A percentile compares a stretch with the other conserved stretches of the same genome.
Conservation (phyloP, 2,113 vertebrate genomes). For the Nipponia nippon region DNA sequence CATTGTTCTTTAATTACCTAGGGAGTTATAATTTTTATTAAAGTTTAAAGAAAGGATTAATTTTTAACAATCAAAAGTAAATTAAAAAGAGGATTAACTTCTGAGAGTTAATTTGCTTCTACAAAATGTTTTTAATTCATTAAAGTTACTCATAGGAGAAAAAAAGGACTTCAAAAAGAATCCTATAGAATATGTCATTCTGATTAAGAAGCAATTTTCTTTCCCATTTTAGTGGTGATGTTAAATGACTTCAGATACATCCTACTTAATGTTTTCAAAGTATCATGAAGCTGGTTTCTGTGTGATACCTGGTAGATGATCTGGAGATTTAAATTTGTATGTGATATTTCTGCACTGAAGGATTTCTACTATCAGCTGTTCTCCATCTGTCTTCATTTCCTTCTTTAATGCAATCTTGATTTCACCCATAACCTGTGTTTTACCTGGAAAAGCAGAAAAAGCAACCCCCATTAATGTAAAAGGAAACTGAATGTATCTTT, state of each 20-base stretch:
- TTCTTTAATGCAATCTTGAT: conserved; percentile 98
- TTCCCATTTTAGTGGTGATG: background rate
- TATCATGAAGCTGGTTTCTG: background rate
- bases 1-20: background rate
- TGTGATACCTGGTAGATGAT: conserved; percentile 92
- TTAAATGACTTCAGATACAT: background rate
- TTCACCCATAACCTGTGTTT: conserved; percentile 96
- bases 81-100: background rate
- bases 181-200: background rate
- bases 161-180: background rate
- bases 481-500: background rate
- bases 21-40: background rate
- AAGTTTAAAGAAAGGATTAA: background rate
- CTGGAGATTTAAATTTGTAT: conserved; percentile 98
- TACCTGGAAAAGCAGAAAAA: conserved; percentile 74
- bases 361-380: conserved; percentile 95
- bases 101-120: background rate
- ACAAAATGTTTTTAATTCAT: background rate
- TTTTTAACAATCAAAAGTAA: background rate
- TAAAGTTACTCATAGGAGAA: background rate
- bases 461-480: background rate
- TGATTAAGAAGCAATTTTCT: background rate
- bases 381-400: conserved; percentile 98
- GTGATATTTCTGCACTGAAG: conserved; percentile 99
- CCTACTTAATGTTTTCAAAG: background rate